Evolutionary conservation across 2,113 vertebrate genomes (phyloP).

Genomic region (Phylloscopus trochiloides): DNA sequence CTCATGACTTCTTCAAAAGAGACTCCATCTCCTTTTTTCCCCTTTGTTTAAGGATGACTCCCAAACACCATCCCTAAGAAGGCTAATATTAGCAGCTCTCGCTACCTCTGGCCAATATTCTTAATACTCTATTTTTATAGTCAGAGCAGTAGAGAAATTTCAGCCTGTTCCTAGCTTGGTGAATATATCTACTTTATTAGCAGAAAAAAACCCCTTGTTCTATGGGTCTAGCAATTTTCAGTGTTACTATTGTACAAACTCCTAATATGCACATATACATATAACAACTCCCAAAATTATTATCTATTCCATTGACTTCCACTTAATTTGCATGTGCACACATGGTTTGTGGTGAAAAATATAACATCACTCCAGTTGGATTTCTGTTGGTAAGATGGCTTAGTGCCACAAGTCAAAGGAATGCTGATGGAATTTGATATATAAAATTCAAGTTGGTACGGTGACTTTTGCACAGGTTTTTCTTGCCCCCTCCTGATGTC

Average conservation of each 20-base stretch:
- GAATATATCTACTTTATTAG: background rate
- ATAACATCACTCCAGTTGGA: background rate
- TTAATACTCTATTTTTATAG: background rate
- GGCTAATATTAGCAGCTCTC: background rate
- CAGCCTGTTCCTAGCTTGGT: background rate
- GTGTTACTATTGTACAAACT: background rate
- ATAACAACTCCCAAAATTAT: background rate
- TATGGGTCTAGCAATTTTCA: background rate
- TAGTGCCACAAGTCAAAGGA: background rate
- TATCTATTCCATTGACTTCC: background rate
- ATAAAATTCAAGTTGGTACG: background rate
- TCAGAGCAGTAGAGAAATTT: background rate
- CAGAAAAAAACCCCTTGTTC: background rate
- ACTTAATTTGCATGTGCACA: background rate
- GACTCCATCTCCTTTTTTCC: accelerated
- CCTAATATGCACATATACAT: background rate
- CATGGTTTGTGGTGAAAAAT: background rate
- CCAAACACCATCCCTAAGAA: background rate
- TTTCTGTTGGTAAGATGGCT: background rate
- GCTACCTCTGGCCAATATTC: background rate
- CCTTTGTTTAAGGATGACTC: background rate
- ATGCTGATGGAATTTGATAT: background rate
- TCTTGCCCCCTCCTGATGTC: background rate
- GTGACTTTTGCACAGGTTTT: background rate
- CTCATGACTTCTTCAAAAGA: background rate